Evolutionary conservation across 2,888 invertebrate genomes (phyloP).

Genomic region (Caenorhabditis sp.): DNA sequence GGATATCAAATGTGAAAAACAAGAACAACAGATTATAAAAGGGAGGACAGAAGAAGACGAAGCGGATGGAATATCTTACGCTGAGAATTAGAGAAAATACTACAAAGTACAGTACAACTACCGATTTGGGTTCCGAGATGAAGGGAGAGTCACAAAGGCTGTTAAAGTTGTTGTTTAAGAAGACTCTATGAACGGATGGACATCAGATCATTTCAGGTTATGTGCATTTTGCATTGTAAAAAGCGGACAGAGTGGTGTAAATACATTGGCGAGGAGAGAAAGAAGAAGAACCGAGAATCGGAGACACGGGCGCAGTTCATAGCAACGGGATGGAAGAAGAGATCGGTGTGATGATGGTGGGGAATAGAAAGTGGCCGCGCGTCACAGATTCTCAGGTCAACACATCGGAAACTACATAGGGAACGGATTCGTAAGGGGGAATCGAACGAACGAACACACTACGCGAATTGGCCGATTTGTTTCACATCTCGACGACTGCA

Average conservation of each 20-base stretch:
- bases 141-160: neutral
- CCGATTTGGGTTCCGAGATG: slow-evolving; percentile 4
- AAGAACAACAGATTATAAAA: slow-evolving; percentile 6
- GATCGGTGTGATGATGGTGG: neutral
- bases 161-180: neutral
- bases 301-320: slow-evolving; percentile 3
- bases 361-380: slow-evolving; percentile 10
- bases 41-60: neutral
- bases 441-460: slow-evolving; percentile 4
- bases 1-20: slow-evolving; percentile 60
- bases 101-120: slow-evolving; percentile 30
- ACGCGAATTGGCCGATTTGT: slow-evolving; percentile 1
- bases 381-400: slow-evolving; percentile 16
- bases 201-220: slow-evolving; percentile 6
- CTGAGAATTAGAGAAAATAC: slow-evolving; percentile 4
- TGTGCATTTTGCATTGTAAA: slow-evolving; percentile 4
- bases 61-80: slow-evolving; percentile 3
- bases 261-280: slow-evolving; percentile 24
- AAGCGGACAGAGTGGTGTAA: slow-evolving; percentile 58
- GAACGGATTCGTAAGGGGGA: neutral
- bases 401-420: neutral
- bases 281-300: slow-evolving; percentile 13
- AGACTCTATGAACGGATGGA: neutral
- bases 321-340: slow-evolving; percentile 1
- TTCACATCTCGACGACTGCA: slow-evolving; percentile 8